These are phyloP conservation scores for Calephelis virginiensis DNA, from an alignment of 1,140 invertebrate species.

Conservation along the genomic window DNA sequence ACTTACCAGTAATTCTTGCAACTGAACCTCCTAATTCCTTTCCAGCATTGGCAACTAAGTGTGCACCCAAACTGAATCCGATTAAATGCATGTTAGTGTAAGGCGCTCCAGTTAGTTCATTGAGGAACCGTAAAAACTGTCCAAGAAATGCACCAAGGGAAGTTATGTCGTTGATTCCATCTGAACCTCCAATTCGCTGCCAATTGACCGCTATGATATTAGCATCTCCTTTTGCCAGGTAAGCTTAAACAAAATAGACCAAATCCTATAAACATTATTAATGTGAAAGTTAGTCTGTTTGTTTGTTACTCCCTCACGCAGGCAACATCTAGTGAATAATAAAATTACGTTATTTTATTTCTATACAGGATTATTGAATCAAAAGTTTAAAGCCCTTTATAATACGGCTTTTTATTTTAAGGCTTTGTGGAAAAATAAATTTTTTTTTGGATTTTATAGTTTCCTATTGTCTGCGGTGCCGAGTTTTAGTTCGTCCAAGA, in stretches of 20 bases:
- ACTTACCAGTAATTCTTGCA: constrained; percentile 43
- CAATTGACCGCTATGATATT: neutral
- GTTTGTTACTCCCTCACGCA: no score
- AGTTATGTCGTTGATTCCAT: neutral
- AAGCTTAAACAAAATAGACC: neutral
- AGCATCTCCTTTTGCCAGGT: neutral
- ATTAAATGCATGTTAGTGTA: constrained; percentile 86
- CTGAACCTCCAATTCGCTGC: neutral
- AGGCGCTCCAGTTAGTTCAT: constrained; percentile 32
- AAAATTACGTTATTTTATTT: no score
- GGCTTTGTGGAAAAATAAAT: no score
- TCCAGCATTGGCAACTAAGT: constrained; percentile 91
- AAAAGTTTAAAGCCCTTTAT: no score
- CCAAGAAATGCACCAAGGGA: constrained; percentile 33
- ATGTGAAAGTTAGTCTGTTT: no score
- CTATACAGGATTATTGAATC: no score
- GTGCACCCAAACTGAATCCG: constrained; percentile 92
- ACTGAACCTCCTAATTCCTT: constrained; percentile 42
- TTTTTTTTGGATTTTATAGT: no score
- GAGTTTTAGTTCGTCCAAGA: no score
- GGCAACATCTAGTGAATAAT: no score
- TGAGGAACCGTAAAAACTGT: constrained; percentile 72
- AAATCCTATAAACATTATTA: no score
- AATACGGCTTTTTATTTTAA: no score
- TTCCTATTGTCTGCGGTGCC: no score